phyloP scores from a whole-genome alignment of 2,797 vertebrate species.

The Manis pentadactyla region DNA sequence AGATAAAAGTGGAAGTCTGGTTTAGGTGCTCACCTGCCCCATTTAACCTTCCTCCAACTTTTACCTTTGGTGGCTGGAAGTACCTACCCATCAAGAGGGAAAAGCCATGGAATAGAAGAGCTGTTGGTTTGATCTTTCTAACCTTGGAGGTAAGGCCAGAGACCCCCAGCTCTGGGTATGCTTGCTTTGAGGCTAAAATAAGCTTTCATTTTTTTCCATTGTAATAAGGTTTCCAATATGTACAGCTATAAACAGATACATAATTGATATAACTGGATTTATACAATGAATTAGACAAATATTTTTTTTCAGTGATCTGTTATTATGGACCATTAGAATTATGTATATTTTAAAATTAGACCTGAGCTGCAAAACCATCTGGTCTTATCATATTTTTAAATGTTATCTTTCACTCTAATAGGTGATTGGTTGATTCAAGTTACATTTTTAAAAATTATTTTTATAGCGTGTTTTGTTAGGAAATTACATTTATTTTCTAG shows the following conservation, averaged over 20 bases:
- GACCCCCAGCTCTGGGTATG: not conserved
- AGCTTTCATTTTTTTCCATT: not conserved
- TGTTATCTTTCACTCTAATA: not conserved
- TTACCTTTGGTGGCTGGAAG: not conserved
- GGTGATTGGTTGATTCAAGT: not conserved
- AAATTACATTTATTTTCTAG: not conserved
- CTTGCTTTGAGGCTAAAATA: not conserved
- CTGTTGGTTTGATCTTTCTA: not conserved
- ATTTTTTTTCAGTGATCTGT: not conserved
- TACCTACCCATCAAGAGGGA: not conserved
- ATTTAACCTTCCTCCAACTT: not conserved
- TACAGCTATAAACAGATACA: not conserved
- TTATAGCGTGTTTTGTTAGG: not conserved
- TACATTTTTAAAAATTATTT: not conserved
- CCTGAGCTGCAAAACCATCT: not conserved
- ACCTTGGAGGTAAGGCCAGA: not conserved
- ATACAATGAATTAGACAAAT: not conserved
- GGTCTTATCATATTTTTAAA: not conserved
- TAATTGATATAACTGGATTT: not conserved
- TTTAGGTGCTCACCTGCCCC: not conserved
- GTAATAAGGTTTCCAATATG: not conserved
- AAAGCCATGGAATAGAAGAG: not conserved
- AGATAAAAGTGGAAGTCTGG: not conserved
- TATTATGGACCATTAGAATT: not conserved
- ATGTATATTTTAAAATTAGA: not conserved